Conservation (phyloP, 2,797 vertebrate species). For the Gallinago solitaria region DNA sequence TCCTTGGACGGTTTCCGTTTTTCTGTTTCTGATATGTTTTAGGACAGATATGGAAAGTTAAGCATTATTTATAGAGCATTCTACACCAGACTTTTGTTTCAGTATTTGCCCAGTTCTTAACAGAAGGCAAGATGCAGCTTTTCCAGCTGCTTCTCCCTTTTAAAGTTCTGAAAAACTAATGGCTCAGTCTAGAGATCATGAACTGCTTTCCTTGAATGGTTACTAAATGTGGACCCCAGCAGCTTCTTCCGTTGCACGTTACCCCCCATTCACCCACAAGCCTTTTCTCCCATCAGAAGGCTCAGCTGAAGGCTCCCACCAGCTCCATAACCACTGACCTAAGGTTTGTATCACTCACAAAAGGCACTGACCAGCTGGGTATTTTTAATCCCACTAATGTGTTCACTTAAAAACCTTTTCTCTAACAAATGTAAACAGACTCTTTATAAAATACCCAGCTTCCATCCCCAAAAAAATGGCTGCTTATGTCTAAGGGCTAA, state of each 20-base stretch:
- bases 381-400: neutral
- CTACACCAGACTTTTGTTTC: neutral
- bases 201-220: neutral
- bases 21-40: accelerated
- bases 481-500: neutral
- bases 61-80: neutral
- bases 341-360: neutral
- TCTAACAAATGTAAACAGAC: neutral
- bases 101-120: neutral
- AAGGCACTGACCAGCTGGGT: neutral
- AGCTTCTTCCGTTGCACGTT: accelerated
- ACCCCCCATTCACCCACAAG: accelerated
- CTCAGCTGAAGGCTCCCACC: neutral
- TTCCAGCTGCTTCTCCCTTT: neutral
- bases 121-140: neutral
- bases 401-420: neutral
- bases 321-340: neutral
- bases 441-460: neutral
- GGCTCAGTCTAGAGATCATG: neutral
- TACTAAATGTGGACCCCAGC: neutral
- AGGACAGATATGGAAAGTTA: accelerated
- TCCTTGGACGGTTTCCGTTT: neutral
- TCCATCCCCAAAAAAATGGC: neutral
- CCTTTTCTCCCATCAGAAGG: neutral
- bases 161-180: neutral